Percentiles rank a stretch among this genome's conserved stretches.
Evolutionary conservation across 2,797 vertebrate genomes (phyloP).

Genomic region (Lutjanus argentimaculatus): DNA sequence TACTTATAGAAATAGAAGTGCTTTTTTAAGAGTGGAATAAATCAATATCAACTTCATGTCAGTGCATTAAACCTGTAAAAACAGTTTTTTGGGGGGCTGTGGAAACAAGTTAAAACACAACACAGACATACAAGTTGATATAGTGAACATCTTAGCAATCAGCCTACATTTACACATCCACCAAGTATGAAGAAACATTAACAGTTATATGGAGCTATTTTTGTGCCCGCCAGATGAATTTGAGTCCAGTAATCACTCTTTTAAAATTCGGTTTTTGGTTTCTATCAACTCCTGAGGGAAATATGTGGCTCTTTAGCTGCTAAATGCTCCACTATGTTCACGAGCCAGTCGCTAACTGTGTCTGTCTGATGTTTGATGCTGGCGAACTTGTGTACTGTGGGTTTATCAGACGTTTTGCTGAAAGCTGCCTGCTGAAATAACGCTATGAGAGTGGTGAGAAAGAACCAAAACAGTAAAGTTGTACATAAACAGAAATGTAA

Average conservation of each 20-base stretch:
- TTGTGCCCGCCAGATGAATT: neutral
- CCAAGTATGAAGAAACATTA: neutral
- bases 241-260: neutral
- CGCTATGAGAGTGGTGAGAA: neutral
- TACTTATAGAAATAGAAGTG: neutral
- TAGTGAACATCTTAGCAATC: neutral
- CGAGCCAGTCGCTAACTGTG: neutral
- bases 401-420: neutral
- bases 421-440: neutral
- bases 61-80: neutral
- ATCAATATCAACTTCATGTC: neutral
- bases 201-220: no score
- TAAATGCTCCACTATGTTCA: neutral
- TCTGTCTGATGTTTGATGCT: neutral
- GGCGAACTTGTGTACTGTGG: neutral
- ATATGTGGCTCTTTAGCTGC: neutral
- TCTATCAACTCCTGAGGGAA: neutral
- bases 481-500: slow-evolving; percentile 12
- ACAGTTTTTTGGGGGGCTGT: neutral
- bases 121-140: neutral
- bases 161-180: neutral
- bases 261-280: neutral
- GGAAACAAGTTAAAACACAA: slow-evolving; percentile 3
- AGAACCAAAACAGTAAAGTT: neutral
- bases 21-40: neutral